phyloP scores from a whole-genome alignment of 2,888 invertebrate genomes.

The Cryptus viduatorius region DNA sequence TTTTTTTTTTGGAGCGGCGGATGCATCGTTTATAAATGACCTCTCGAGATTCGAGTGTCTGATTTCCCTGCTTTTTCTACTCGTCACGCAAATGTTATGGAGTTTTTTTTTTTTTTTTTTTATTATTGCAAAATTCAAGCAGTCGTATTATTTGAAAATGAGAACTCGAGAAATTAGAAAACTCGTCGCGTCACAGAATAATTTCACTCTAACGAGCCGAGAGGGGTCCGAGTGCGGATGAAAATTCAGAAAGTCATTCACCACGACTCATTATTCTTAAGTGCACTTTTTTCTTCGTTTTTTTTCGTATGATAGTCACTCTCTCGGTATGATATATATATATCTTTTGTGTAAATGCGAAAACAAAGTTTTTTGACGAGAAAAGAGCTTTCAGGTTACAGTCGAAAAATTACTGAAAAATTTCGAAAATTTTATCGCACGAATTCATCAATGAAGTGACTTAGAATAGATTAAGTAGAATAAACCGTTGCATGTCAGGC shows the following conservation, averaged over 20 bases:
- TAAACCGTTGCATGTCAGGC: no score
- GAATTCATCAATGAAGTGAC: no score
- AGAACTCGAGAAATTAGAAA: slow-evolving; percentile 59
- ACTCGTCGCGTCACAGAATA: slow-evolving; percentile 28
- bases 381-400: no score
- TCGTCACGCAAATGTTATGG: slow-evolving; percentile 34
- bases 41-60: slow-evolving; percentile 25
- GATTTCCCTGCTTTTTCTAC: slow-evolving; percentile 30
- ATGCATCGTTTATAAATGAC: slow-evolving; percentile 30
- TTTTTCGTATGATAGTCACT: neutral
- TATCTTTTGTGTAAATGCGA: neutral
- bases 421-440: no score
- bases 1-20: no score
- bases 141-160: slow-evolving; percentile 27
- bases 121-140: neutral
- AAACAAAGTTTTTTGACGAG: no score
- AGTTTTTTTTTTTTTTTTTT: slow-evolving; percentile 21
- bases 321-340: neutral
- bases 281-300: neutral
- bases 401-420: no score
- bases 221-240: slow-evolving; percentile 24
- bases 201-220: slow-evolving; percentile 50
- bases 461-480: no score
- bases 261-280: neutral
- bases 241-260: slow-evolving; percentile 49